Conservation (phyloP, 2,113 vertebrate genomes). For the Burhinus oedicnemus region DNA sequence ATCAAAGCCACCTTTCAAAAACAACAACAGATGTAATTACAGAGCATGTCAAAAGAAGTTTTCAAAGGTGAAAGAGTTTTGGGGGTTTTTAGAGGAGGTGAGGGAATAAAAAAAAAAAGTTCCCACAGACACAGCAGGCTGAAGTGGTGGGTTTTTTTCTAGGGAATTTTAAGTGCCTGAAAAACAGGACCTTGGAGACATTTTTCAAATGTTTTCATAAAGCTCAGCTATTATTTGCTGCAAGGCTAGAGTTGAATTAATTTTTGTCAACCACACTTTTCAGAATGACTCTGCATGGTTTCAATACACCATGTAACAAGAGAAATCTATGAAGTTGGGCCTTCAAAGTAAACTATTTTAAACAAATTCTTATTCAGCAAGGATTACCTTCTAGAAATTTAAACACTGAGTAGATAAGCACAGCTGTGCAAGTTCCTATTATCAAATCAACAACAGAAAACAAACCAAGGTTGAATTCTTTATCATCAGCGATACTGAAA, state of each 20-base stretch:
- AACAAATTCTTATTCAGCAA: background rate
- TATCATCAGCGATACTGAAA: background rate
- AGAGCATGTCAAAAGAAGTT: background rate
- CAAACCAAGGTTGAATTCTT: background rate
- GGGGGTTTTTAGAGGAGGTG: background rate
- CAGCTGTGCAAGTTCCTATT: background rate
- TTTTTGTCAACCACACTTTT: background rate
- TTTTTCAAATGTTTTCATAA: background rate
- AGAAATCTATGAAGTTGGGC: background rate
- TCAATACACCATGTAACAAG: accelerated
- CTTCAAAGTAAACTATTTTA: background rate
- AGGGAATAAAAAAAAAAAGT: background rate
- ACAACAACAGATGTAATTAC: background rate
- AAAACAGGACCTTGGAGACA: background rate
- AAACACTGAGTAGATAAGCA: background rate
- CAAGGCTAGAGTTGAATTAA: background rate
- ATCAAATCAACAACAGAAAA: background rate
- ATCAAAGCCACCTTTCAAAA: constrained; percentile 86
- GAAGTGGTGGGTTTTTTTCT: background rate
- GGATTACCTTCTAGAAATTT: background rate
- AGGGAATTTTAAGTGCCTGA: background rate
- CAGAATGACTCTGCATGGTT: background rate
- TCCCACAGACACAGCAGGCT: background rate
- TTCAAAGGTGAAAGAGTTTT: background rate
- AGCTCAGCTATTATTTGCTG: background rate